Evolutionary conservation across 2,797 vertebrate genomes (phyloP), one percentile per base, ranked within the genome.

Genomic region (Poeciliopsis infans): DNA sequence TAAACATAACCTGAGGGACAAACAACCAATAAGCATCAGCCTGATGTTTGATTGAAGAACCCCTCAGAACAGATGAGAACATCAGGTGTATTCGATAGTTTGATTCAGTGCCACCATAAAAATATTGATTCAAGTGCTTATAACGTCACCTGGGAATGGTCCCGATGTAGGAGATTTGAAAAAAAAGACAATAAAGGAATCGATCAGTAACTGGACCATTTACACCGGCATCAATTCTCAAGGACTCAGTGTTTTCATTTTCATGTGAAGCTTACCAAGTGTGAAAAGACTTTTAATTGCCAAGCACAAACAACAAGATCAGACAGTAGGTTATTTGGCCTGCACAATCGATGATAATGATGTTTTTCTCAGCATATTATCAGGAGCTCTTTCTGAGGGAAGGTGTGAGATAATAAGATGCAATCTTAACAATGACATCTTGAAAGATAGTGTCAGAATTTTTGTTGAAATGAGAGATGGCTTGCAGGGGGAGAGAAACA

Each of bases 251-350:
- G 77, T 89, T 89, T 84, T 78, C 53, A 68, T 83, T 55, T 86
- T 84, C 71, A 88, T 82, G 68, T 86, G 74, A 82, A 80, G 75
- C 70, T 72, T 66, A 75, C 75, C n/a, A 23, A 87, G 84, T 83
- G 81, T 88, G 80, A 92, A 88, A 89, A 76, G 70, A 68, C 47
- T 23, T 49, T 31, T 87, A 79, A 92, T 87, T 84, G 61, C 53
- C 18, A 39, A 55, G 71, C 43, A 82, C 10, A 0, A 82, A 83
- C 64, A 74, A 80, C 64, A 74, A 80, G 66, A 79, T 41, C 74
- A 76, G 61, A 69, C 51, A 79, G 74, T 36, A 76, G 79, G 88
- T 83, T 79, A 84, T 82, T 72, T 79, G 76, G 61, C 64, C 51
- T 45, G 69, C 8, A 46, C 55, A 81, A 81, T 91, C 85, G 72